A percentile compares a stretch with the other conserved stretches of the same genome.
These are phyloP conservation scores for Acanthosepion pharaonis DNA, from an alignment of 2,888 invertebrate species.

Conservation along the genomic window DNA sequence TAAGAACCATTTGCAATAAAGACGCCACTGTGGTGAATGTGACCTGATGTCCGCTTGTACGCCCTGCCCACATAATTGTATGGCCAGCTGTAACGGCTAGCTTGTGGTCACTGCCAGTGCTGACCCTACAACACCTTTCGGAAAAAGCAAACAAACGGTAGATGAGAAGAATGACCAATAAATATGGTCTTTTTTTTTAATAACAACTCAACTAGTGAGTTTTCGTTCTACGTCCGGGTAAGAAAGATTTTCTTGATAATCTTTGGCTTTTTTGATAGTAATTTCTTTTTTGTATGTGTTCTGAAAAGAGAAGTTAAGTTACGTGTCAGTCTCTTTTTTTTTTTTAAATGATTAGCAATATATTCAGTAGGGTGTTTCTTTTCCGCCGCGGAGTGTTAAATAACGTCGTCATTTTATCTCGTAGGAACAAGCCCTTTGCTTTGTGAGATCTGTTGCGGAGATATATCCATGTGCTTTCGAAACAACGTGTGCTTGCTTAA, in stretches of 20 bases:
- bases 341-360: background rate
- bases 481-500: background rate
- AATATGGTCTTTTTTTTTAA: background rate
- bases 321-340: background rate
- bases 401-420: background rate
- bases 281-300: background rate
- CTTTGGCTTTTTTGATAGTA: background rate
- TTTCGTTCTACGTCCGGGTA: background rate
- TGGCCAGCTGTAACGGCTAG: constrained; percentile 37
- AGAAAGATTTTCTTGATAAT: background rate
- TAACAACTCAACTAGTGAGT: background rate
- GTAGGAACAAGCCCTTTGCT: background rate
- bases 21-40: constrained; percentile 41
- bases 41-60: constrained; percentile 36
- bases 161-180: background rate
- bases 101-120: constrained; percentile 13
- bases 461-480: background rate
- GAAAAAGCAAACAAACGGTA: background rate
- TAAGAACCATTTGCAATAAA: constrained; percentile 44
- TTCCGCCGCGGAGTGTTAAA: background rate
- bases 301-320: background rate
- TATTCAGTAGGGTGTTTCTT: background rate
- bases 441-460: background rate
- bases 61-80: constrained; percentile 40
- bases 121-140: background rate